Evolutionary conservation across 2,797 vertebrate genomes (phyloP).

Genomic region (Microctenopoma stevenorrisi): DNA sequence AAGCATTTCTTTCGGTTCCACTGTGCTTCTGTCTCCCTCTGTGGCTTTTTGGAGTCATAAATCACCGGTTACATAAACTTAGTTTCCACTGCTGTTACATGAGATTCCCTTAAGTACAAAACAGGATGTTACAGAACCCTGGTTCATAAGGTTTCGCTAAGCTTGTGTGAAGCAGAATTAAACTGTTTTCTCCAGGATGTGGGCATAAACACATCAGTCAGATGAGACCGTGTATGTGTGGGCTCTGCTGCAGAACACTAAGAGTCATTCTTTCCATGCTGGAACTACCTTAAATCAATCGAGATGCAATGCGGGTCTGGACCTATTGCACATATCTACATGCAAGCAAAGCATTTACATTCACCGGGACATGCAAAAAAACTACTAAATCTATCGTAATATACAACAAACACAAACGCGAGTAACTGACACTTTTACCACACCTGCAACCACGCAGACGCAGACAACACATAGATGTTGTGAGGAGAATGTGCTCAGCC

Average conservation of each 20-base stretch:
- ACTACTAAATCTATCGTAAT: background rate
- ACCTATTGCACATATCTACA: background rate
- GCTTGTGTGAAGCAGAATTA: slow-evolving; percentile 27
- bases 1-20: slow-evolving; percentile 26
- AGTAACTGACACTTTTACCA: slow-evolving; percentile 5
- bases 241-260: slow-evolving; percentile 11
- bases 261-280: slow-evolving; percentile 29
- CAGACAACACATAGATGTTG: too few species aligned
- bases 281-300: slow-evolving; percentile 39
- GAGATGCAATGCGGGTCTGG: background rate
- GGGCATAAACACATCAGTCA: slow-evolving; percentile 31
- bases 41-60: slow-evolving; percentile 55
- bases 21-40: slow-evolving; percentile 33
- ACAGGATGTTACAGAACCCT: slow-evolving; percentile 64
- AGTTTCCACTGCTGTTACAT: slow-evolving; percentile 72
- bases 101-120: slow-evolving; percentile 60
- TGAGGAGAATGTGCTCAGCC: background rate
- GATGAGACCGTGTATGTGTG: slow-evolving; percentile 25
- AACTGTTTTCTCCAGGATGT: slow-evolving; percentile 38
- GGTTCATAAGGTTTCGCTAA: slow-evolving; percentile 37
- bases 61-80: slow-evolving; percentile 77
- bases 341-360: background rate
- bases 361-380: background rate
- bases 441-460: slow-evolving; percentile 24
- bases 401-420: slow-evolving; percentile 4